phyloP scores from a whole-genome alignment of 1,140 invertebrate species.

The Tetraneura akinire region DNA sequence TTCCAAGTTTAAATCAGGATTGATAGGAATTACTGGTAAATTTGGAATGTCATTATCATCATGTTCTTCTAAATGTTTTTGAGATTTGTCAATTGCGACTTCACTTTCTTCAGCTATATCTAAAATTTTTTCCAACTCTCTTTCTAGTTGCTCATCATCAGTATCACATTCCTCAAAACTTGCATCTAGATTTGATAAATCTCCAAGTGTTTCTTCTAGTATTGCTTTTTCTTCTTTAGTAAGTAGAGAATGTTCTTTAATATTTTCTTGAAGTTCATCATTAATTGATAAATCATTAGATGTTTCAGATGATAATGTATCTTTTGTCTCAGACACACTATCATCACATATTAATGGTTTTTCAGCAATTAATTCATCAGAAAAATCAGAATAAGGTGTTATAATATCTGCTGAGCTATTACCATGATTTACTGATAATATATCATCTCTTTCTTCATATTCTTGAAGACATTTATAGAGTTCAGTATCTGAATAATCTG shows the following conservation, averaged over 20 bases:
- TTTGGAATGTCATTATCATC: slow-evolving; percentile 30
- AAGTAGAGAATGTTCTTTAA: slow-evolving; percentile 12
- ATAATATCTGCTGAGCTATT: slow-evolving; percentile 15
- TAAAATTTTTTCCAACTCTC: background rate
- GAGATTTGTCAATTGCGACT: background rate
- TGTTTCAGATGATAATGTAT: slow-evolving; percentile 28
- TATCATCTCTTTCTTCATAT: slow-evolving; percentile 37
- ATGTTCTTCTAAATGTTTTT: background rate
- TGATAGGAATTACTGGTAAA: slow-evolving; percentile 37
- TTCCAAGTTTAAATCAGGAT: slow-evolving; percentile 35
- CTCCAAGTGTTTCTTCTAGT: slow-evolving; percentile 7
- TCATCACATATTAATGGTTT: slow-evolving; percentile 47
- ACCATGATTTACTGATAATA: slow-evolving; percentile 22
- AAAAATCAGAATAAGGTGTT: slow-evolving; percentile 22
- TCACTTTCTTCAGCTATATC: background rate
- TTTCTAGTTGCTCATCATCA: slow-evolving; percentile 8
- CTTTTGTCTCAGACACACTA: slow-evolving; percentile 43
- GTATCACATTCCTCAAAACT: background rate
- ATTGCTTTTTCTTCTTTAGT: slow-evolving; percentile 21
- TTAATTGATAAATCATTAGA: slow-evolving; percentile 20
- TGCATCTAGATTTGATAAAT: background rate
- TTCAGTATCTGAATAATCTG: slow-evolving; percentile 37
- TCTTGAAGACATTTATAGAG: slow-evolving; percentile 48
- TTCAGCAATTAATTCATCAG: slow-evolving; percentile 48
- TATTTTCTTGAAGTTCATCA: slow-evolving; percentile 15